Evolutionary conservation across 2,113 vertebrate species (phyloP).

Genomic region (Cyrtonyx montezumae): DNA sequence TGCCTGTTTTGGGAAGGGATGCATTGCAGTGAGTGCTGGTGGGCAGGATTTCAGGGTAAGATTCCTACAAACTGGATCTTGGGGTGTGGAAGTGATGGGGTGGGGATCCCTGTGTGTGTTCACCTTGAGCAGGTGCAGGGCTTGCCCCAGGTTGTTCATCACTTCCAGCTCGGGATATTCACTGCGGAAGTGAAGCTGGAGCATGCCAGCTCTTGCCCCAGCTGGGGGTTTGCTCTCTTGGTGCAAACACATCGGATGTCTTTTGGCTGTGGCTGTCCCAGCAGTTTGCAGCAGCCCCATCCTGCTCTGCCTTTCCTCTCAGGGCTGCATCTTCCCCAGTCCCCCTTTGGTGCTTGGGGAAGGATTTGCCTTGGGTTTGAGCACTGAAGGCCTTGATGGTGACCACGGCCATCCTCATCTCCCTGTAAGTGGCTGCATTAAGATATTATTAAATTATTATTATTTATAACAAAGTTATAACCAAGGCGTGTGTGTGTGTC

Average conservation of each 20-base stretch:
- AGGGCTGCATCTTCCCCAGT: background rate
- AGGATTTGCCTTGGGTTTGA: background rate
- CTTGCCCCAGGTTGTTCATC: background rate
- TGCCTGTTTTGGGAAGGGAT: background rate
- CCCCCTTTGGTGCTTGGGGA: background rate
- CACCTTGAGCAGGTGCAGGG: background rate
- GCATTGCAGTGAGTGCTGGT: fast-evolving
- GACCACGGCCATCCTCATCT: background rate
- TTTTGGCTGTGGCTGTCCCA: background rate
- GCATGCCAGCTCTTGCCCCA: background rate
- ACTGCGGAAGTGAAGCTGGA: background rate
- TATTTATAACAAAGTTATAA: background rate
- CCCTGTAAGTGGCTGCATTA: background rate
- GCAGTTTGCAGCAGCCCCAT: background rate
- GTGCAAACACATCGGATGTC: background rate
- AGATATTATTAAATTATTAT: background rate
- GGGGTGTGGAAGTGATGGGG: background rate
- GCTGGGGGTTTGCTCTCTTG: background rate
- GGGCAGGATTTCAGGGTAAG: background rate
- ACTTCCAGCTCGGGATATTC: too few relatives aligned
- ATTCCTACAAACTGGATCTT: background rate
- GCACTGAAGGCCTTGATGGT: fast-evolving
- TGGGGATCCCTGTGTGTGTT: background rate
- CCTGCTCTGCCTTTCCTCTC: background rate
- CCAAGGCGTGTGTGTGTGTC: background rate